Conservation (phyloP, 2,888 invertebrate genomes). For the Zygogramma bicolorata region DNA sequence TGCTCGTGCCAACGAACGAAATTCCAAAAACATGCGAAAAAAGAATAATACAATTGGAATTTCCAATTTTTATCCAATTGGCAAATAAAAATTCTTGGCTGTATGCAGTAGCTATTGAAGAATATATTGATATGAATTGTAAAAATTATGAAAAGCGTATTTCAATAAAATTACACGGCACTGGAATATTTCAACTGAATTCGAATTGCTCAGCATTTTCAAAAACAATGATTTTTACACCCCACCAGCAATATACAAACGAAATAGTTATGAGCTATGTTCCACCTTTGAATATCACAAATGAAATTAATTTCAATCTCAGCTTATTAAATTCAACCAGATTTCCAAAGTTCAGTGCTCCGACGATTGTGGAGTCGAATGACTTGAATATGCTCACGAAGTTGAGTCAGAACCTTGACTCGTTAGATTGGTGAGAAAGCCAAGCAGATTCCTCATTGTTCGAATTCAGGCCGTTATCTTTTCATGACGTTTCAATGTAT, state of each 20-base stretch:
- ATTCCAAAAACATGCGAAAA: not conserved
- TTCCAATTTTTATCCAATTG: too few species aligned
- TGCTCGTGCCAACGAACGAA: not conserved
- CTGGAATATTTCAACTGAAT: too few species aligned
- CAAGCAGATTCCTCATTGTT: not conserved
- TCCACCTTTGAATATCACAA: not conserved
- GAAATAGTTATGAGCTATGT: too few species aligned
- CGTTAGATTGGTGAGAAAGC: not conserved
- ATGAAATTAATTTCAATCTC: not conserved
- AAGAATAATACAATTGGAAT: not conserved
- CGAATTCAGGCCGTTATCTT: not conserved
- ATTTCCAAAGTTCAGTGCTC: not conserved
- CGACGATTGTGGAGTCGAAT: not conserved
- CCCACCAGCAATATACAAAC: too few species aligned
- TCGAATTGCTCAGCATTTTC: too few species aligned
- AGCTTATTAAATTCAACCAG: not conserved
- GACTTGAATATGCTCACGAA: not conserved
- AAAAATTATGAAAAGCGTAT: not conserved
- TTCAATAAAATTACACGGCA: not conserved
- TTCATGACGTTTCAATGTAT: too few species aligned
- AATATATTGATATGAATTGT: not conserved
- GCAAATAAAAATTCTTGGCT: slow-evolving; percentile 3
- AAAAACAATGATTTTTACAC: too few species aligned
- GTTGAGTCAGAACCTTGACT: not conserved
- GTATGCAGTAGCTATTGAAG: not conserved